phyloP scores from a whole-genome alignment of 2,797 vertebrate species.

The Lophotriccus pileatus region DNA sequence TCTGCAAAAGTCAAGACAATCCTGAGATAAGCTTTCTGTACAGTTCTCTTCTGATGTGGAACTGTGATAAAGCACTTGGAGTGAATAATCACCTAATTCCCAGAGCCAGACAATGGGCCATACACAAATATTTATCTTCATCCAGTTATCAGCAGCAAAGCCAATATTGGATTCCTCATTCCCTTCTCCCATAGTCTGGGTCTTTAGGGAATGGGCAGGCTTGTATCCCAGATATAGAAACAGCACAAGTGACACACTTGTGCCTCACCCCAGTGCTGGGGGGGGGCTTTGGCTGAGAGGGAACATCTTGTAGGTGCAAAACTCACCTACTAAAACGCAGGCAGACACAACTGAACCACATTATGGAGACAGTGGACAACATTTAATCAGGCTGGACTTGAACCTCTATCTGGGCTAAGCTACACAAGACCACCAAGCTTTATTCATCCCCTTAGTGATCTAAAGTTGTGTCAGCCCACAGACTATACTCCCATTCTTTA shows the following conservation, averaged over 20 bases:
- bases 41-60: not conserved
- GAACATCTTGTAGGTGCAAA: not conserved
- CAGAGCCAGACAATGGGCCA: not conserved
- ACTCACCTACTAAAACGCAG: not conserved
- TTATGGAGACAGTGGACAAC: not conserved
- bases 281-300: not conserved
- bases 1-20: not conserved
- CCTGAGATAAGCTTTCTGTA: not conserved
- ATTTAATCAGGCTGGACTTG: not conserved
- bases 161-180: not conserved
- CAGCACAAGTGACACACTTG: not conserved
- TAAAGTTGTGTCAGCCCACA: not conserved
- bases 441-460: not conserved
- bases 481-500: not conserved
- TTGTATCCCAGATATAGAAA: not conserved
- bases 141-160: not conserved
- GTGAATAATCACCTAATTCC: not conserved
- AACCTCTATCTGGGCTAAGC: not conserved
- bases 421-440: not conserved
- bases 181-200: not conserved
- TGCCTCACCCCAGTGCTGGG: not conserved
- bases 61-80: not conserved
- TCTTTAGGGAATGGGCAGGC: not conserved
- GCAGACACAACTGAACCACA: not conserved
- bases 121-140: not conserved